Conservation (phyloP, 2,797 vertebrate species). For the Lophius americanus region DNA sequence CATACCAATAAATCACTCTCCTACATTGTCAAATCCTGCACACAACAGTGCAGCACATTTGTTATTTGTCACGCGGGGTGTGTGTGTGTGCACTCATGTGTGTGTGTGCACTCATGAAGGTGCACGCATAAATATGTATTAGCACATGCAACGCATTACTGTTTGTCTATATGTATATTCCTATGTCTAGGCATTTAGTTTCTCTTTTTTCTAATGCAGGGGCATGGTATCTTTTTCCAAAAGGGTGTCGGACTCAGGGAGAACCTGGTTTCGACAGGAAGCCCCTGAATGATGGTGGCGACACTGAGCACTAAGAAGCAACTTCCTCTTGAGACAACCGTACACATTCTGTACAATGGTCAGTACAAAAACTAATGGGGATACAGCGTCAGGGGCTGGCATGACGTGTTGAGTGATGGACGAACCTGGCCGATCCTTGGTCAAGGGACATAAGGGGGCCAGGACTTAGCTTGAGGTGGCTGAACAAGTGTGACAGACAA, state of each 20-base stretch:
- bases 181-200: constrained; percentile 19
- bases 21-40: constrained; percentile 72
- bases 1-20: constrained; percentile 77
- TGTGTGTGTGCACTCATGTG: constrained; percentile 49
- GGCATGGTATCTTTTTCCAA: constrained; percentile 25
- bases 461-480: constrained; percentile 54
- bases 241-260: constrained; percentile 23
- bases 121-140: constrained; percentile 54
- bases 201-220: constrained; percentile 21
- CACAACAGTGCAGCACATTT: constrained; percentile 74
- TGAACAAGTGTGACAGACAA: constrained; percentile 46
- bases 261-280: constrained; percentile 28
- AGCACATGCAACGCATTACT: constrained; percentile 14
- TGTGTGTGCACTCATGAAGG: constrained; percentile 22
- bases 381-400: constrained; percentile 48
- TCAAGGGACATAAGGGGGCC: constrained; percentile 46
- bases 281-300: constrained; percentile 52
- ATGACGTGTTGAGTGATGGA: constrained; percentile 65
- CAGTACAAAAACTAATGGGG: constrained; percentile 67
- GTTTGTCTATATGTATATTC: constrained; percentile 9
- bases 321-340: constrained; percentile 53
- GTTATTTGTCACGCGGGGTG: constrained; percentile 66
- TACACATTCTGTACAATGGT: constrained; percentile 57
- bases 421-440: constrained; percentile 44
- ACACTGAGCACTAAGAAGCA: constrained; percentile 51